Conservation (phyloP, 1,140 invertebrate species). For the Triops longicaudatus region DNA sequence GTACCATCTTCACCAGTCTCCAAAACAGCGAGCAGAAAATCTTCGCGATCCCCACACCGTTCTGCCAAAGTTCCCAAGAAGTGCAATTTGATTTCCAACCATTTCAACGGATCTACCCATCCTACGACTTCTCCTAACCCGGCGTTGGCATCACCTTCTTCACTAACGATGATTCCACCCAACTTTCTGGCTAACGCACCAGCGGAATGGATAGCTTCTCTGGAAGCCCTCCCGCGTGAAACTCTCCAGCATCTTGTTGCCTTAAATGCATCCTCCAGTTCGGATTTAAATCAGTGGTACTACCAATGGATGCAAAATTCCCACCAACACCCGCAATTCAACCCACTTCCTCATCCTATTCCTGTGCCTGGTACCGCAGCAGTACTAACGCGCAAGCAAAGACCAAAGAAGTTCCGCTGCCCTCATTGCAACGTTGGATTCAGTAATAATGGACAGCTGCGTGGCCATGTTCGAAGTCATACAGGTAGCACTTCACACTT, state of each 20-base stretch:
- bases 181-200: not conserved
- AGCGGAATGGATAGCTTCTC: not conserved
- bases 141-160: not conserved
- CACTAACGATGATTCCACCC: not conserved
- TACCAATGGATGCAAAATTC: not conserved
- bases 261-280: not conserved
- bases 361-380: not conserved
- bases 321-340: not conserved
- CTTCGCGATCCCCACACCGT: not conserved
- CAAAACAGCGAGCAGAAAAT: not conserved
- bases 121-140: not conserved
- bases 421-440: slow-evolving; percentile 80
- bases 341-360: not conserved
- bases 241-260: not conserved
- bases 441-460: slow-evolving; percentile 85
- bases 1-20: not conserved
- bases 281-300: not conserved
- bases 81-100: not conserved
- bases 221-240: not conserved
- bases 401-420: slow-evolving; percentile 81
- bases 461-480: slow-evolving; percentile 82
- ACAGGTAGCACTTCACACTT: slow-evolving; percentile 51
- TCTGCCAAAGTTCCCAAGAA: not conserved
- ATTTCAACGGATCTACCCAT: not conserved
- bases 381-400: slow-evolving; percentile 49